These are phyloP conservation scores for Galerucella nymphaeae DNA, from an alignment of 2,888 invertebrate genomes.

Conservation along the genomic window DNA sequence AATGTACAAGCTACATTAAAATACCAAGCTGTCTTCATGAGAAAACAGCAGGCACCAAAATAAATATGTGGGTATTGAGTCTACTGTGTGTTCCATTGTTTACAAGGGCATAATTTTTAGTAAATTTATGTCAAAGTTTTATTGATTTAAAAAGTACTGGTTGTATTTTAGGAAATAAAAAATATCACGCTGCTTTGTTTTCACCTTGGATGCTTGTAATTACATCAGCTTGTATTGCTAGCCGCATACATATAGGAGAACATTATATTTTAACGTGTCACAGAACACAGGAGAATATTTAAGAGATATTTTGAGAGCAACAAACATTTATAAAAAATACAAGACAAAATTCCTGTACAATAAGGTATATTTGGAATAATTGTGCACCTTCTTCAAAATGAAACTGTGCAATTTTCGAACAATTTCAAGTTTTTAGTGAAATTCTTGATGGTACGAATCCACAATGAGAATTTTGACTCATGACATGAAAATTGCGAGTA, in stretches of 20 bases:
- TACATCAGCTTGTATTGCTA: neutral
- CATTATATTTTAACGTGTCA: neutral
- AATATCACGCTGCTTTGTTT: slow-evolving; percentile 10
- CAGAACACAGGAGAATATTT: too few species aligned
- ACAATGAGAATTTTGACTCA: too few species aligned
- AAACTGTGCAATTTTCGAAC: too few species aligned
- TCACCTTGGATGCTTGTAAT: slow-evolving; percentile 11
- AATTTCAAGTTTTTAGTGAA: too few species aligned
- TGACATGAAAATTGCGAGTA: too few species aligned
- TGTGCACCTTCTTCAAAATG: too few species aligned
- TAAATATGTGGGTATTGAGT: slow-evolving; percentile 11
- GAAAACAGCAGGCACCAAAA: slow-evolving; percentile 24
- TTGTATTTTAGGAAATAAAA: slow-evolving; percentile 20
- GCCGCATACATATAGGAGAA: neutral
- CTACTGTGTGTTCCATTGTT: slow-evolving; percentile 30
- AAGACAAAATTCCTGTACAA: too few species aligned
- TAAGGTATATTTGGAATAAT: too few species aligned
- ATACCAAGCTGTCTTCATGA: slow-evolving; percentile 9
- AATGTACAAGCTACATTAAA: slow-evolving; percentile 6
- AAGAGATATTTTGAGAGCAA: too few species aligned
- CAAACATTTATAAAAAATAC: too few species aligned
- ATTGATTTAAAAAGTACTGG: slow-evolving; percentile 18
- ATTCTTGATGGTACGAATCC: too few species aligned
- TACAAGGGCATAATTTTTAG: slow-evolving; percentile 21
- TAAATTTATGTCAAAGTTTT: slow-evolving; percentile 22